Evolutionary conservation across 2,113 vertebrate species (phyloP).

Genomic region (Mustela lutreola): DNA sequence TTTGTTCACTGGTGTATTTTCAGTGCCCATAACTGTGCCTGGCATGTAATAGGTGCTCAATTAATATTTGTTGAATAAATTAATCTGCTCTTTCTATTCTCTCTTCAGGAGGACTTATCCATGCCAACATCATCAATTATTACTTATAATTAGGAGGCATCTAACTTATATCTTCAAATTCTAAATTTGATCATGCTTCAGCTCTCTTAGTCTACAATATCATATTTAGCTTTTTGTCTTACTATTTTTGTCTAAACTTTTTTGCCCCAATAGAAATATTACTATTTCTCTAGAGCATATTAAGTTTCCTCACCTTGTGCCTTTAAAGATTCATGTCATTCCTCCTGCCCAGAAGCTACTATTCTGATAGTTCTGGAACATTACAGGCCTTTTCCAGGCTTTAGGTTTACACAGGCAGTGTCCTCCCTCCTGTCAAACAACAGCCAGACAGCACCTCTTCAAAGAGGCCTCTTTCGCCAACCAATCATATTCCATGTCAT

Average conservation of each 20-base stretch:
- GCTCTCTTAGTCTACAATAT: background rate
- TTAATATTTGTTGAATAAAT: background rate
- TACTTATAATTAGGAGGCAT: background rate
- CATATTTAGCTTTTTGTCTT: background rate
- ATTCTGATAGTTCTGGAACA: background rate
- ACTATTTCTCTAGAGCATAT: background rate
- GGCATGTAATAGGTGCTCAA: background rate
- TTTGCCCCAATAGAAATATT: background rate
- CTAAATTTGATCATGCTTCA: background rate
- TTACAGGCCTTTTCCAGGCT: background rate
- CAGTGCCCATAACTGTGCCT: background rate
- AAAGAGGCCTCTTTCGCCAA: background rate
- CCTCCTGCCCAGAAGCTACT: background rate
- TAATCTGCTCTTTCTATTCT: background rate
- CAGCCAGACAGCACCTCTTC: background rate
- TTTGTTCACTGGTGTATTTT: background rate
- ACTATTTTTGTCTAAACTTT: background rate
- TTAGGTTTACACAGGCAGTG: accelerated
- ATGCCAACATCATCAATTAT: background rate
- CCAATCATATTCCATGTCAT: too few species aligned
- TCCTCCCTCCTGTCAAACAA: background rate
- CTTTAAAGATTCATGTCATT: background rate
- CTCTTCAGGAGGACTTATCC: background rate
- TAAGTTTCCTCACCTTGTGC: background rate
- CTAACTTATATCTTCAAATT: background rate